Evolutionary conservation across 2,888 invertebrate species (phyloP).

Genomic region (Drosophila algonquin): DNA sequence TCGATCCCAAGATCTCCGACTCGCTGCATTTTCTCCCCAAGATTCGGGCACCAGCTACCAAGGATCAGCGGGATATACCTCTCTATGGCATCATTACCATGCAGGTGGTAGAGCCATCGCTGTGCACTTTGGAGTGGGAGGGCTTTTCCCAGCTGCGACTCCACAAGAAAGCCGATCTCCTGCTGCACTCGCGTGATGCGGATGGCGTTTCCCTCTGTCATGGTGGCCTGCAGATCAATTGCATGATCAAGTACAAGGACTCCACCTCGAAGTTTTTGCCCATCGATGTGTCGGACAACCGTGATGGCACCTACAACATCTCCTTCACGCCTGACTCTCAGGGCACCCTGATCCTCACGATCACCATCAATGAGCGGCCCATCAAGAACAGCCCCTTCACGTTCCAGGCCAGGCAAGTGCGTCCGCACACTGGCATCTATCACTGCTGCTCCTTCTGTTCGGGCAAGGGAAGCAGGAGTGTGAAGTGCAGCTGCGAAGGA

Average conservation of each 20-base stretch:
- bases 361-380: conserved; percentile 87
- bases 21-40: conserved; percentile 86
- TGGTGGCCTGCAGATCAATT: conserved; percentile 87
- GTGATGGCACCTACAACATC: conserved; percentile 88
- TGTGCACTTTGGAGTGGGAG: conserved; percentile 86
- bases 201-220: conserved; percentile 88
- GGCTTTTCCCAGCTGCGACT: conserved; percentile 85
- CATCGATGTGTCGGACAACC: conserved; percentile 86
- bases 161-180: conserved; percentile 86
- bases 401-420: conserved; percentile 87
- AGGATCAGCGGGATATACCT: conserved; percentile 84
- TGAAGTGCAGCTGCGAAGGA: conserved; percentile 89
- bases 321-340: conserved; percentile 87
- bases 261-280: conserved; percentile 84
- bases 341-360: conserved; percentile 87
- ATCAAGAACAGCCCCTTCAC: conserved; percentile 89
- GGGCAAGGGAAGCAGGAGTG: conserved; percentile 89
- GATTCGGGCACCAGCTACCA: conserved; percentile 84
- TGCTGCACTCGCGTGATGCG: conserved; percentile 87
- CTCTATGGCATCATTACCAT: conserved; percentile 87
- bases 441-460: conserved; percentile 94
- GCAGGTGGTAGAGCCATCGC: conserved; percentile 87
- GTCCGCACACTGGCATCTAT: conserved; percentile 89
- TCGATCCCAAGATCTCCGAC: conserved; percentile 84
- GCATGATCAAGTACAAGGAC: conserved; percentile 86